Conservation (phyloP, 2,888 invertebrate genomes). For the Platypus cylindrus region DNA sequence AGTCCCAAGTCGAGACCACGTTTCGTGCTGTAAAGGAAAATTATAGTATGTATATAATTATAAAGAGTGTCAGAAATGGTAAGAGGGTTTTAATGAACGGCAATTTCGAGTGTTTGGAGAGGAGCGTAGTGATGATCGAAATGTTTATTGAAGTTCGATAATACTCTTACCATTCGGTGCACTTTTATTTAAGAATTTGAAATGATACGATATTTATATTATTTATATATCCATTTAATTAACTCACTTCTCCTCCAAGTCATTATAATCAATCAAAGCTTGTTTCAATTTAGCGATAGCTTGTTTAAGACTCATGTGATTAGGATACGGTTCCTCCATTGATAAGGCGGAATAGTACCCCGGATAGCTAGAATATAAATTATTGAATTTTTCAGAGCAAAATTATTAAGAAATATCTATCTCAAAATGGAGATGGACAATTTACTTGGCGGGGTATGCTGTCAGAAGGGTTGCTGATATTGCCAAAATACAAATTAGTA, state of each 20-base stretch:
- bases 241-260: conserved; percentile 73
- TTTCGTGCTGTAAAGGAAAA: conserved; percentile 59
- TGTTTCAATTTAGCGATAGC: conserved; percentile 64
- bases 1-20: conserved; percentile 79
- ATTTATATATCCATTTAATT: too few relatives aligned
- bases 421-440: too few relatives aligned
- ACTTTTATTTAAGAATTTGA: too few relatives aligned
- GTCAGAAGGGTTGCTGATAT: conserved; percentile 25
- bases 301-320: conserved; percentile 53
- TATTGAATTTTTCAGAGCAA: conserved; percentile 1
- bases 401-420: conserved; percentile 1
- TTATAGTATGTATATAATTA: too few relatives aligned
- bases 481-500: conserved; percentile 28
- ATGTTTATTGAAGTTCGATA: too few relatives aligned
- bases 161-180: too few relatives aligned
- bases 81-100: too few relatives aligned
- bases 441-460: conserved; percentile 27
- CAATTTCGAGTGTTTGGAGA: too few relatives aligned
- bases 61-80: too few relatives aligned
- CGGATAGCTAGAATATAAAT: conserved; percentile 25
- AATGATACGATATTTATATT: too few relatives aligned
- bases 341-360: conserved; percentile 27
- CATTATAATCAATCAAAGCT: conserved; percentile 63
- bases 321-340: conserved; percentile 57
- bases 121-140: too few relatives aligned